phyloP scores from a whole-genome alignment of 2,888 invertebrate species.

The Brachylomia viminalis region DNA sequence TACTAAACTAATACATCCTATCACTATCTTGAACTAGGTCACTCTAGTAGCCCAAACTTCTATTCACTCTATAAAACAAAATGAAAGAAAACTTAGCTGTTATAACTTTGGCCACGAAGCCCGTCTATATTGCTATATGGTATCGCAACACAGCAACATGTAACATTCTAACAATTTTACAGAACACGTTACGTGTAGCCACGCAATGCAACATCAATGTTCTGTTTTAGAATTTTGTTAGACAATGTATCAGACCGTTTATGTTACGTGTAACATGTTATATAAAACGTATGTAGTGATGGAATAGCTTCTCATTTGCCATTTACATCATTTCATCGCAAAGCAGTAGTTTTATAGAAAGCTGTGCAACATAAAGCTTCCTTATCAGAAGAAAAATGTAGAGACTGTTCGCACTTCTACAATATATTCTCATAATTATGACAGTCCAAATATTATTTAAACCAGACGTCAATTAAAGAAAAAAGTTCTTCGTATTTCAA shows the following conservation, averaged over 20 bases:
- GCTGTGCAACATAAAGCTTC: not conserved
- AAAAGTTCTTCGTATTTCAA: not conserved
- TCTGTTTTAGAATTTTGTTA: not conserved
- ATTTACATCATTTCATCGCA: too few relatives aligned
- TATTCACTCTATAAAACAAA: not conserved
- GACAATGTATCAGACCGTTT: not conserved
- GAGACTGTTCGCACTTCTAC: not conserved
- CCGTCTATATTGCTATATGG: slow-evolving; percentile 1
- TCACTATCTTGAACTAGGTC: not conserved
- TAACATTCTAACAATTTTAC: slow-evolving; percentile 22
- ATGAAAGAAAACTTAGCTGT: slow-evolving; percentile 19
- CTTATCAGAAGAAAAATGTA: not conserved
- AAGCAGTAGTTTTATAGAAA: not conserved
- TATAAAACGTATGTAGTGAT: not conserved
- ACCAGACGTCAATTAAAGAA: not conserved
- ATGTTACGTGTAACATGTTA: not conserved
- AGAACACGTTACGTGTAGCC: slow-evolving; percentile 27
- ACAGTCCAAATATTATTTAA: not conserved
- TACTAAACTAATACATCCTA: not conserved
- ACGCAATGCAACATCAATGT: not conserved
- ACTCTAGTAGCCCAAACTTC: not conserved
- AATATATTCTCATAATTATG: too few relatives aligned
- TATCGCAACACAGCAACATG: slow-evolving; percentile 19
- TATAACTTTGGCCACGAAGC: slow-evolving; percentile 8
- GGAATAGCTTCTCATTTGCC: not conserved